A percentile compares a stretch with the other conserved stretches of the same genome.
Evolutionary conservation across 2,797 vertebrate species (phyloP).

Genomic region (Gobionotothen gibberifrons): DNA sequence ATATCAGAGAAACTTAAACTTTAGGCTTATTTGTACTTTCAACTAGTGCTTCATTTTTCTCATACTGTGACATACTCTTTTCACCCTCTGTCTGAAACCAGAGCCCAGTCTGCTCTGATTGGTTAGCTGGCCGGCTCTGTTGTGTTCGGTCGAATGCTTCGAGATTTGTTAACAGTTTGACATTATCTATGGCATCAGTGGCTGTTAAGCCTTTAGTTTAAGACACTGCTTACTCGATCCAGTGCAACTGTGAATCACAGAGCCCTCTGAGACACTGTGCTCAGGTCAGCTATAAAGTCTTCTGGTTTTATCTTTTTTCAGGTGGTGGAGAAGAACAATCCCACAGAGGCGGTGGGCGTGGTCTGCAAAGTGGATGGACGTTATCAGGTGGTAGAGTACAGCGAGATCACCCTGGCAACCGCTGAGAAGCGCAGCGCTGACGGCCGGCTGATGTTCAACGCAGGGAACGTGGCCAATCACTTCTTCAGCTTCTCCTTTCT

Average conservation of each 20-base stretch:
- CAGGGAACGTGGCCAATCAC: constrained; percentile 96
- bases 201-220: too few relatives aligned
- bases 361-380: constrained; percentile 93
- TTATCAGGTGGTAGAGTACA: constrained; percentile 98
- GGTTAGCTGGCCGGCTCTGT: too few relatives aligned
- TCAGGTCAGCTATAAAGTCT: background rate
- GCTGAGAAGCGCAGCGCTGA: constrained; percentile 90
- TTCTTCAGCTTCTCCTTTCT: constrained; percentile 94
- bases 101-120: too few relatives aligned
- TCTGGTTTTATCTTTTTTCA: constrained; percentile 58
- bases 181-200: too few relatives aligned
- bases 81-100: too few relatives aligned
- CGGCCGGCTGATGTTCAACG: constrained; percentile 92
- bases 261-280: background rate
- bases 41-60: background rate
- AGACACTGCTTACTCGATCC: too few relatives aligned
- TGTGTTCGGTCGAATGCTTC: too few relatives aligned
- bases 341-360: constrained; percentile 95
- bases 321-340: constrained; percentile 98
- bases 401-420: constrained; percentile 94
- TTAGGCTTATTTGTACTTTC: background rate
- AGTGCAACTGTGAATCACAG: too few relatives aligned
- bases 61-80: too few relatives aligned
- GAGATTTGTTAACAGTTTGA: too few relatives aligned
- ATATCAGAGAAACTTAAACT: background rate